These are phyloP conservation scores for Dascyllus trimaculatus DNA, from an alignment of 2,113 vertebrate genomes.

Conservation along the genomic window DNA sequence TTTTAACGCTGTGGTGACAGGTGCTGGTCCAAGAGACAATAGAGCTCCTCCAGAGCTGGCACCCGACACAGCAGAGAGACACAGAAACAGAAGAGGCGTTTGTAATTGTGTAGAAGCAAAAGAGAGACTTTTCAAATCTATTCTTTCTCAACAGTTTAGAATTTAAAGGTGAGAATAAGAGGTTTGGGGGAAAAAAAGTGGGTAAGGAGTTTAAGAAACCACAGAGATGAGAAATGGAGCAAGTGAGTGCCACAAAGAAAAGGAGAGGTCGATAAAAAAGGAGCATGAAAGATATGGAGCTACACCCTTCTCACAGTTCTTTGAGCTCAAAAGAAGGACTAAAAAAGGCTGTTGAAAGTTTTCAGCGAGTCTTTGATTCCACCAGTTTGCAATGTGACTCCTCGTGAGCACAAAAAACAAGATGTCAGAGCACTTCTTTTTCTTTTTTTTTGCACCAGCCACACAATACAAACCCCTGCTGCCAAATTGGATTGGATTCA, in stretches of 20 bases:
- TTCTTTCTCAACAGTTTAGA: conserved; percentile 45
- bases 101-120: conserved; percentile 48
- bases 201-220: conserved; percentile 36
- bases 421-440: conserved; percentile 50
- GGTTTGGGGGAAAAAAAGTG: conserved; percentile 31
- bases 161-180: conserved; percentile 65
- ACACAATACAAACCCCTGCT: conserved; percentile 63
- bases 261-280: conserved; percentile 46
- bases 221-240: conserved; percentile 35
- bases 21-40: conserved; percentile 77
- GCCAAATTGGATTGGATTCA: conserved; percentile 68
- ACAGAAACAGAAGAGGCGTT: conserved; percentile 50
- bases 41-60: conserved; percentile 72
- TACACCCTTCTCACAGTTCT: conserved; percentile 55
- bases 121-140: conserved; percentile 42
- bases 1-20: conserved; percentile 79
- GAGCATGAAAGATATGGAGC: conserved; percentile 51
- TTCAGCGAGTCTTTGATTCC: conserved; percentile 64
- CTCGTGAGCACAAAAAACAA: conserved; percentile 64
- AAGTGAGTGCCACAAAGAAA: conserved; percentile 45
- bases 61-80: conserved; percentile 47
- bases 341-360: conserved; percentile 60
- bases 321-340: conserved; percentile 46
- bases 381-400: conserved; percentile 68
- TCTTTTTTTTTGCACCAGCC: conserved; percentile 16